These are phyloP conservation scores for Danio aesculapii DNA, from an alignment of 2,797 vertebrate species.

Conservation along the genomic window DNA sequence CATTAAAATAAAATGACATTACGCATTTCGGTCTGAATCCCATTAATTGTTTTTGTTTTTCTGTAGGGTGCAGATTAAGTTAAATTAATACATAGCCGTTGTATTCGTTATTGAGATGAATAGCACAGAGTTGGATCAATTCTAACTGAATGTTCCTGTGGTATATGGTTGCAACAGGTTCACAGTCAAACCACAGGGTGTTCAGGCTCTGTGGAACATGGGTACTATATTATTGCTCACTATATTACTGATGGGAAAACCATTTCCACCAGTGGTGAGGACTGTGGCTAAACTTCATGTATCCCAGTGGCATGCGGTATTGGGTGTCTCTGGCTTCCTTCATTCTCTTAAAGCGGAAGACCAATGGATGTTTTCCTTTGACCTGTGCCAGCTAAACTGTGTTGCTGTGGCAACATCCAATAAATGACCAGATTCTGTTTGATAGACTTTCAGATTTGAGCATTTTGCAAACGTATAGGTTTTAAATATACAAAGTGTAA, in stretches of 20 bases:
- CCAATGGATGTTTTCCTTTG: slow-evolving; percentile 68
- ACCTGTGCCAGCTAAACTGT: slow-evolving; percentile 75
- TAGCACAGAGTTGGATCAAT: slow-evolving; percentile 66
- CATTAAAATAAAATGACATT: slow-evolving; percentile 23
- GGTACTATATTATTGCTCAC: slow-evolving; percentile 26
- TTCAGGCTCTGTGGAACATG: slow-evolving; percentile 5
- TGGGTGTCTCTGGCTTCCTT: slow-evolving; percentile 51
- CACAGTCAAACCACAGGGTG: slow-evolving; percentile 27
- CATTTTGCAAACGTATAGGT: not conserved
- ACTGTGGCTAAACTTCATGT: slow-evolving; percentile 31
- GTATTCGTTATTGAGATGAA: slow-evolving; percentile 36
- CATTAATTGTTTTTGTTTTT: slow-evolving; percentile 38
- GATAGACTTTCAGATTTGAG: slow-evolving; percentile 63
- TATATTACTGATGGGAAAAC: slow-evolving; percentile 44
- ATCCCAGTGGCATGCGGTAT: slow-evolving; percentile 41
- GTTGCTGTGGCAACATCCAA: slow-evolving; percentile 69
- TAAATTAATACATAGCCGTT: slow-evolving; percentile 11
- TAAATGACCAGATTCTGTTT: slow-evolving; percentile 74
- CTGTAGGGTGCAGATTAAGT: not conserved
- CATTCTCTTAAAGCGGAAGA: slow-evolving; percentile 22
- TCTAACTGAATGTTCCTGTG: slow-evolving; percentile 61
- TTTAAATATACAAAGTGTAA: no score
- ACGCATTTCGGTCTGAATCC: not conserved
- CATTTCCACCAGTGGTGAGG: slow-evolving; percentile 46
- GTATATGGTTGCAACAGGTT: slow-evolving; percentile 38